Evolutionary conservation across 2,797 vertebrate species (phyloP).

Genomic region (Tauraco hartlaubi): DNA sequence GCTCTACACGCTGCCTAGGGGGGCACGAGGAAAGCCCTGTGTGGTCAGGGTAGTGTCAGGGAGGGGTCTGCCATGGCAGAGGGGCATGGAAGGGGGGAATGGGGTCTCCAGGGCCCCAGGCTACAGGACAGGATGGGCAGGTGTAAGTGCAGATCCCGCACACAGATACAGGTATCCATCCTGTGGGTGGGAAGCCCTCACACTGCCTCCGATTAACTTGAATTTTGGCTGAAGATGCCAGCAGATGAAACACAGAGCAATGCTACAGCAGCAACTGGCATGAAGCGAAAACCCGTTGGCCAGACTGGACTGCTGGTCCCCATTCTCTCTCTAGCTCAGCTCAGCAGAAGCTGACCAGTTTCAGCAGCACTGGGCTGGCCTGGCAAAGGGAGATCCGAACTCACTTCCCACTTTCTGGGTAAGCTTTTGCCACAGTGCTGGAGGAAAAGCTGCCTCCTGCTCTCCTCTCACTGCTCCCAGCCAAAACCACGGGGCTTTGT

Average conservation of each 20-base stretch:
- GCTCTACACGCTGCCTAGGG: not conserved
- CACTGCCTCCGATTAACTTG: fast-evolving
- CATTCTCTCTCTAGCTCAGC: not conserved
- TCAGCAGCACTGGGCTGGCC: not conserved
- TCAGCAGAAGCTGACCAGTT: not conserved
- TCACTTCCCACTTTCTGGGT: not conserved
- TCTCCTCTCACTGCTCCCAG: not conserved
- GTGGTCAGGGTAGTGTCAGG: not conserved
- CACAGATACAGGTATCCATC: not conserved
- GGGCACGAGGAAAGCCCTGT: not conserved
- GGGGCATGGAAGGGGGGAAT: not conserved
- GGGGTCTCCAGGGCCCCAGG: not conserved
- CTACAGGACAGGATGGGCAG: not conserved
- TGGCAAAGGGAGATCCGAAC: not conserved
- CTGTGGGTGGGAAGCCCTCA: not conserved
- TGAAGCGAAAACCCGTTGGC: fast-evolving
- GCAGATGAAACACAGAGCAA: not conserved
- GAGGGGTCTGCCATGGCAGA: not conserved
- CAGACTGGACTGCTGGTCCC: not conserved
- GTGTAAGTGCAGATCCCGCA: not conserved
- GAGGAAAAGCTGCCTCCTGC: not conserved
- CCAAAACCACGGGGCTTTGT: not conserved
- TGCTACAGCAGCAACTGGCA: not conserved
- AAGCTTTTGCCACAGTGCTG: not conserved
- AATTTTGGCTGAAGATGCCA: not conserved